A percentile compares a stretch with the other conserved stretches of the same genome.
These are phyloP conservation scores for Leucania comma DNA, from an alignment of 2,888 invertebrate species.

Conservation along the genomic window DNA sequence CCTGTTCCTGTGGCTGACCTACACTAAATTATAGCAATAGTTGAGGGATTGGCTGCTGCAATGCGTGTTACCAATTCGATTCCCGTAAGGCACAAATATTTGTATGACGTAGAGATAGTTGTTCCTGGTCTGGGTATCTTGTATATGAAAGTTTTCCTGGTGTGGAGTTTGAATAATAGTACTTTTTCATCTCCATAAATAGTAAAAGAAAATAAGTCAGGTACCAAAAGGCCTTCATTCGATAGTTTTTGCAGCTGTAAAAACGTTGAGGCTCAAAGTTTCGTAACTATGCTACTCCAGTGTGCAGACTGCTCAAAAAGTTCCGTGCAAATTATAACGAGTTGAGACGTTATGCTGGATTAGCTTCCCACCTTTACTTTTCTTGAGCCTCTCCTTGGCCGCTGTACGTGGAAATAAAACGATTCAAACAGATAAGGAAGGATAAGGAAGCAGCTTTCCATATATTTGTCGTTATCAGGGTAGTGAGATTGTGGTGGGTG, in stretches of 20 bases:
- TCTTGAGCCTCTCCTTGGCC: conserved; percentile 41
- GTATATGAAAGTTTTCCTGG: too few species aligned
- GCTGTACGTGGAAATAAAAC: conserved; percentile 52
- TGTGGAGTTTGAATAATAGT: too few species aligned
- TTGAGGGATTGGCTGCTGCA: too few species aligned
- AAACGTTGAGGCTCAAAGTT: conserved; percentile 46
- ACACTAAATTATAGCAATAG: too few species aligned
- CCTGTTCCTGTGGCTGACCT: too few species aligned
- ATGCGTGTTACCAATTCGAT: too few species aligned
- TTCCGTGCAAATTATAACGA: conserved; percentile 65
- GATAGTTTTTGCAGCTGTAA: conserved; percentile 58
- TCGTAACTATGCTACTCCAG: conserved; percentile 48
- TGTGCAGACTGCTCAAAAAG: conserved; percentile 60
- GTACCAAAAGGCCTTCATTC: conserved; percentile 45
- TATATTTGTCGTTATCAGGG: conserved; percentile 62
- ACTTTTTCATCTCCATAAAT: too few species aligned
- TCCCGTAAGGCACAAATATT: too few species aligned
- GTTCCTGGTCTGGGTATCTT: too few species aligned
- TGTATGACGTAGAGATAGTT: too few species aligned
- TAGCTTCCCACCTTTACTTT: conserved; percentile 59
- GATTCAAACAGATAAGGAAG: conserved; percentile 55
- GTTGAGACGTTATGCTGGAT: conserved; percentile 64
- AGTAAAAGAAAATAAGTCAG: not conserved
- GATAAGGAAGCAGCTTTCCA: conserved; percentile 57
- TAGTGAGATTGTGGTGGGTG: conserved; percentile 42